These are phyloP conservation scores for Muscina levida DNA, from an alignment of 2,888 invertebrate genomes.

Conservation along the genomic window DNA sequence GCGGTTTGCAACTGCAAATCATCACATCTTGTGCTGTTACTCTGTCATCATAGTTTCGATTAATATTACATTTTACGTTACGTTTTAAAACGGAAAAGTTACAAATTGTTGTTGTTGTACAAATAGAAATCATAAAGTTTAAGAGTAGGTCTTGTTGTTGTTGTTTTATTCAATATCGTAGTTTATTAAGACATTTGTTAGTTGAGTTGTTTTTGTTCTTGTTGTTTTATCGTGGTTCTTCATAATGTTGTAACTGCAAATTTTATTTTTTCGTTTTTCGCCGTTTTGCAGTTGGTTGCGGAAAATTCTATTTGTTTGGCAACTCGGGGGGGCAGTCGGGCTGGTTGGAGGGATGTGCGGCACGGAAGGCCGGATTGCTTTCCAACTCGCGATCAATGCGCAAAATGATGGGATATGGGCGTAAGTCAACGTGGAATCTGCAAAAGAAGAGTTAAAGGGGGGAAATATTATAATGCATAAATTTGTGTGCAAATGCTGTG, in stretches of 20 bases:
- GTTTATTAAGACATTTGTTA: slow-evolving; percentile 20
- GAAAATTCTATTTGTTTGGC: slow-evolving; percentile 84
- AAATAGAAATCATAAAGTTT: too few species aligned
- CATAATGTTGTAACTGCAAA: slow-evolving; percentile 72
- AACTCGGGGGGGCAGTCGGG: slow-evolving; percentile 96
- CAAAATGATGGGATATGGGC: slow-evolving; percentile 92
- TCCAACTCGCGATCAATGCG: slow-evolving; percentile 92
- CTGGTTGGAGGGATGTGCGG: slow-evolving; percentile 94
- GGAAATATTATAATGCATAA: too few species aligned
- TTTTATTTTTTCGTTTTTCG: slow-evolving; percentile 77
- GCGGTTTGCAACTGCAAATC: slow-evolving; percentile 75
- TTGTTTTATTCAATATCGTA: slow-evolving; percentile 7
- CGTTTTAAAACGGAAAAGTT: too few species aligned
- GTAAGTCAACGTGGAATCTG: slow-evolving; percentile 95
- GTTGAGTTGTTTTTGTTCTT: slow-evolving; percentile 14
- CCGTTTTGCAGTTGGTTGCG: slow-evolving; percentile 78
- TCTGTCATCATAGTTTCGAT: too few species aligned
- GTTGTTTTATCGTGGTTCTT: slow-evolving; percentile 61
- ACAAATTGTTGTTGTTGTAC: too few species aligned
- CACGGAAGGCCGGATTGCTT: slow-evolving; percentile 93
- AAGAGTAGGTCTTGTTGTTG: not conserved
- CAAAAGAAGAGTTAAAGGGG: slow-evolving; percentile 14
- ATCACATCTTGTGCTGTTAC: slow-evolving; percentile 75
- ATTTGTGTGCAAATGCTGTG: not conserved
- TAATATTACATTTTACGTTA: too few species aligned